phyloP scores from a whole-genome alignment of 2,797 vertebrate genomes.

The Ambastaia sidthimunki region DNA sequence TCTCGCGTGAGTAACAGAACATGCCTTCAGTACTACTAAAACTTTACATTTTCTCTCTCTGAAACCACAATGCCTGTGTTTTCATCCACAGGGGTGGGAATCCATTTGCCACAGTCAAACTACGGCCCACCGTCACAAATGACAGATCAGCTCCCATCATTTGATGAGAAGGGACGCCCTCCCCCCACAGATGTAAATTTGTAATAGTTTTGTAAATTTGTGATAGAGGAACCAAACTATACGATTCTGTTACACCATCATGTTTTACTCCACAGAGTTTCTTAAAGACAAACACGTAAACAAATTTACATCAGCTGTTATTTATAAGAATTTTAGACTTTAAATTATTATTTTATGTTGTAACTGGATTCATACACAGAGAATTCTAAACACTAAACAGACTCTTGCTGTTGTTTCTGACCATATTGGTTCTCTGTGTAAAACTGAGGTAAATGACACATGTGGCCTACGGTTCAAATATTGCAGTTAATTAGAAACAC shows the following conservation, averaged over 20 bases:
- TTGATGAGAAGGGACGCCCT: slow-evolving; percentile 60
- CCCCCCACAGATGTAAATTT: neutral
- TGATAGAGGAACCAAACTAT: neutral
- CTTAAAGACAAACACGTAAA: slow-evolving; percentile 3
- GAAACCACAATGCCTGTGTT: neutral
- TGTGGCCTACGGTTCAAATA: too few relatives aligned
- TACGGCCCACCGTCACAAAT: slow-evolving; percentile 93
- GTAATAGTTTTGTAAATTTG: slow-evolving; percentile 1
- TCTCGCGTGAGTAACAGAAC: slow-evolving; percentile 79
- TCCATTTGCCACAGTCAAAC: slow-evolving; percentile 91
- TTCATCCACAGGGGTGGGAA: slow-evolving; percentile 85
- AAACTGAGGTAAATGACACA: neutral
- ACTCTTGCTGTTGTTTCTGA: slow-evolving; percentile 49
- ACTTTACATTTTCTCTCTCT: neutral
- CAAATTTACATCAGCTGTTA: slow-evolving; percentile 16
- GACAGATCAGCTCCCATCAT: slow-evolving; percentile 91
- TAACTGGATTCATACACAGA: slow-evolving; percentile 14
- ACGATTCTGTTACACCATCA: slow-evolving; percentile 28
- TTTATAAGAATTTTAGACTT: slow-evolving; percentile 38
- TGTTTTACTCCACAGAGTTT: slow-evolving; percentile 16
- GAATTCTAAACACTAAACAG: slow-evolving; percentile 16
- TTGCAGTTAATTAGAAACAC: slow-evolving; percentile 11
- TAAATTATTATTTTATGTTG: slow-evolving; percentile 48
- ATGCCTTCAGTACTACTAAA: neutral
- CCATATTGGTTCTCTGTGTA: slow-evolving; percentile 60